Evolutionary conservation across 2,888 invertebrate genomes (phyloP), one percentile per base, ranked within the genome.

Genomic region (Lacanobia oleracea): DNA sequence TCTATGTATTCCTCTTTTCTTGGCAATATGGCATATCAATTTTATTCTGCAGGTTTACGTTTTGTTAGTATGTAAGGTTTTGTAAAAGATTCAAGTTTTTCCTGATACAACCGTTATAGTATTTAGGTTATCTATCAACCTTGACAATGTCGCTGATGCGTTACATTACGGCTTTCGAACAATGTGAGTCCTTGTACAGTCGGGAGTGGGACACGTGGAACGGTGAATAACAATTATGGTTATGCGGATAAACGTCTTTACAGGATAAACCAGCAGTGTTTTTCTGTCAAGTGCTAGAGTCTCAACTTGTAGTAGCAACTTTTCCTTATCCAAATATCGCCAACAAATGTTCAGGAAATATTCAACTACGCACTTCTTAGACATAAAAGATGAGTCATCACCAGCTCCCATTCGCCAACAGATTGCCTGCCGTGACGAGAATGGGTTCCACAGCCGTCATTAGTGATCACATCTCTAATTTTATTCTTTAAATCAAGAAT

Each of bases 381-480:
- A 75, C 82, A 84, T 75, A 82, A 79, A 83, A 72, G 48, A 69
- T 88, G 84, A 89, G 68, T 87, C 87, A 89, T 68, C 50, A 71
- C 60, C 71, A 71, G 48, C 64, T 65, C 76, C 82, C 83, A 85
- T 85, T 83, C 77, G 80, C 85, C 79, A 67, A 63, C 75, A 79
- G 84, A 85, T 86, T 88, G 81, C 77, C 63, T 59, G 71, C 71
- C 80, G 69, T 84, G 86, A 86, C 87, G 81, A 77, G 81, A 85
- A 88, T 85, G 81, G 77, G 87, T 80, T 84, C 80, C 81, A 79
- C 67, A 68, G 78, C 72, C 43, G 79, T 79, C 84, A 87, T 88
- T 86, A 89, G 69, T 71, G 77, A 82, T 64, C 59, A 57, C 62
- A 74, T 63, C 63, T 65, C 75, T 67, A 76, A 85, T 75, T 81